Conservation (phyloP, 2,888 invertebrate species). For the Coleophora deauratella region DNA sequence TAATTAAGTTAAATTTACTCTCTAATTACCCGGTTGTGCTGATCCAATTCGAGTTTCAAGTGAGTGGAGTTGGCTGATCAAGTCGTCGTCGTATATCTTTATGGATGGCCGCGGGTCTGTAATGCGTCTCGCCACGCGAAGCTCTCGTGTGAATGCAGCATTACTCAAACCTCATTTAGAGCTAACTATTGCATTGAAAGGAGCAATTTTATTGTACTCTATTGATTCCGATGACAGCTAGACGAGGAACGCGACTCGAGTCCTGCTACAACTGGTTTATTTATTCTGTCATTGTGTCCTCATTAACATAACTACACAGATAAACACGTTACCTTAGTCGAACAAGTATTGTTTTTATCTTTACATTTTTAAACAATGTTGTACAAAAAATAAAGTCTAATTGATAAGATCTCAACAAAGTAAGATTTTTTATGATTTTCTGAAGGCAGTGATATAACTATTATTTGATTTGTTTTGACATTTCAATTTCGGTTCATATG, state of each 20-base stretch:
- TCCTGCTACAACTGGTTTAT: conserved; percentile 46
- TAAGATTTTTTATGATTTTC: too few relatives aligned
- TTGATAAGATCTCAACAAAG: not conserved
- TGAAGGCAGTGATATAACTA: too few relatives aligned
- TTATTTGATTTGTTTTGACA: too few relatives aligned
- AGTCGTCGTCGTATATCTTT: too few relatives aligned
- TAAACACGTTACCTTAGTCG: conserved; percentile 1
- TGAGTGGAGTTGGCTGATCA: too few relatives aligned
- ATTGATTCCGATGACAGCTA: conserved; percentile 64
- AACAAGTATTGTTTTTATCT: not conserved
- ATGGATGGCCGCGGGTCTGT: conserved; percentile 24
- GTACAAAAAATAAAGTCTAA: not conserved
- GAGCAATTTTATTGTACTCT: conserved; percentile 67
- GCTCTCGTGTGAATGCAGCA: conserved; percentile 56
- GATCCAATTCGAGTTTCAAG: too few relatives aligned
- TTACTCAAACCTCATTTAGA: conserved; percentile 73
- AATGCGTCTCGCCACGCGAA: conserved; percentile 54
- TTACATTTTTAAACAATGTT: not conserved
- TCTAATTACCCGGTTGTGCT: too few relatives aligned
- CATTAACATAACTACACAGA: conserved; percentile 9
- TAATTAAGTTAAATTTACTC: too few relatives aligned
- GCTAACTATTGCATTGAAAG: conserved; percentile 65
- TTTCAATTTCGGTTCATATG: too few relatives aligned
- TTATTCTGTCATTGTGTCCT: conserved; percentile 41
- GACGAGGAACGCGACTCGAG: conserved; percentile 35